Percentiles rank a stretch among this genome's conserved stretches.
phyloP scores from a whole-genome alignment of 2,888 invertebrate genomes.

The Sphaerophoria rueppellii region DNA sequence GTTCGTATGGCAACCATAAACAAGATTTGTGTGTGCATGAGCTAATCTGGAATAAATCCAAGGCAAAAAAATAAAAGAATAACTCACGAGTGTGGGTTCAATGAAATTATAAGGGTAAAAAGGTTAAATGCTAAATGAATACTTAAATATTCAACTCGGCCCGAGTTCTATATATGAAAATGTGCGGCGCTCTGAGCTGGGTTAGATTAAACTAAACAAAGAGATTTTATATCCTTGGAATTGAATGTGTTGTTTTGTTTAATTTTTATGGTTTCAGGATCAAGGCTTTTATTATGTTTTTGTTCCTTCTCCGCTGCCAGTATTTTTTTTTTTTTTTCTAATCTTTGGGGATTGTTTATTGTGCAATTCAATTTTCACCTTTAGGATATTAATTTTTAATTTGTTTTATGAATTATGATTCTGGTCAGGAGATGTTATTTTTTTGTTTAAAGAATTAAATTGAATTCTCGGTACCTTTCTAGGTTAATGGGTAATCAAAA shows the following conservation, averaged over 20 bases:
- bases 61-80: not conserved
- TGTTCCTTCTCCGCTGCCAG: not conserved
- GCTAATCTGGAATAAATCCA: slow-evolving; percentile 24
- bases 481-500: too few relatives aligned
- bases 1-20: not conserved
- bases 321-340: not conserved
- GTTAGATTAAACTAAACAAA: slow-evolving; percentile 59
- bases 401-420: slow-evolving; percentile 46
- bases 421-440: not conserved
- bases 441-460: too few relatives aligned
- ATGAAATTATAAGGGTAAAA: slow-evolving; percentile 64
- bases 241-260: slow-evolving; percentile 20
- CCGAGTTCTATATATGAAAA: not conserved
- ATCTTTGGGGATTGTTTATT: not conserved
- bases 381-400: slow-evolving; percentile 11
- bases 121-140: slow-evolving; percentile 67
- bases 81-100: slow-evolving; percentile 11
- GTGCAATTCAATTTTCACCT: slow-evolving; percentile 35
- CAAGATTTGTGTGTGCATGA: slow-evolving; percentile 7
- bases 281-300: not conserved
- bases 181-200: not conserved
- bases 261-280: slow-evolving; percentile 16
- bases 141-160: slow-evolving; percentile 39
- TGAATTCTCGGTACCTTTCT: too few relatives aligned
- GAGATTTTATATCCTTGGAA: slow-evolving; percentile 59